Percentiles rank a stretch among this genome's conserved stretches.
Evolutionary conservation across 2,888 invertebrate genomes (phyloP).

Genomic region (Neria commutata): DNA sequence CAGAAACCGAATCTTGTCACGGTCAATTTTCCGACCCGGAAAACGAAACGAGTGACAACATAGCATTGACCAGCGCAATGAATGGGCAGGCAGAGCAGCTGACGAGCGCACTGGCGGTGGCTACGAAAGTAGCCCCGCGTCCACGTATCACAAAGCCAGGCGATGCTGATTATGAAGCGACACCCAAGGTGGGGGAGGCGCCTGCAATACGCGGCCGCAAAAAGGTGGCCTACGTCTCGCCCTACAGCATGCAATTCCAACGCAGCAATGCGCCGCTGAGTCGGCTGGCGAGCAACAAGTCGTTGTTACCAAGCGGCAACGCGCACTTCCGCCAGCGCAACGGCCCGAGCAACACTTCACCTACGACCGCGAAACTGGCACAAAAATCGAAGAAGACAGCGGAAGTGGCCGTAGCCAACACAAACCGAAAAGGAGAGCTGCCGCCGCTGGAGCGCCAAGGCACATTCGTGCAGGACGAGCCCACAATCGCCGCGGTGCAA

Average conservation of each 20-base stretch:
- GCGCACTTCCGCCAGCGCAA: conserved; percentile 33
- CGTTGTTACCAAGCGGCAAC: conserved; percentile 9
- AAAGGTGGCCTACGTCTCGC: conserved; percentile 70
- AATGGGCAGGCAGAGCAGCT: conserved; percentile 4
- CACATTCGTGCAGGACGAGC: conserved; percentile 89
- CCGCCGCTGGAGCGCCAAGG: conserved; percentile 79
- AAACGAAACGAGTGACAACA: conserved; percentile 12
- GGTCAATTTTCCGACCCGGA: conserved; percentile 37
- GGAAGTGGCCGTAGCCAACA: conserved; percentile 36
- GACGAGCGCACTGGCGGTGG: too few species aligned
- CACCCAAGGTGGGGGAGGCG: conserved; percentile 62
- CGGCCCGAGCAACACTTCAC: conserved; percentile 30
- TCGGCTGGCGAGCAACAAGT: neutral
- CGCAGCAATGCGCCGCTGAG: conserved; percentile 19
- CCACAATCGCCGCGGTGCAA: conserved; percentile 51
- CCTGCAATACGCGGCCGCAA: conserved; percentile 64
- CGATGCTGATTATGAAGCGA: conserved; percentile 61
- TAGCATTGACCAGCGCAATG: conserved; percentile 12
- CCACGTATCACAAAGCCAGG: conserved; percentile 34
- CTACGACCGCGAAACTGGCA: conserved; percentile 26
- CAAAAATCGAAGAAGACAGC: conserved; percentile 41
- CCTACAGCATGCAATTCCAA: conserved; percentile 63
- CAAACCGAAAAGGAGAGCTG: conserved; percentile 31
- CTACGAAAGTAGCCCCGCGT: conserved; percentile 26
- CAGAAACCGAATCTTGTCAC: conserved; percentile 65